Base-by-base conservation (phyloP, 2,113 vertebrate species). In the Oenanthe oenanthe region DNA sequence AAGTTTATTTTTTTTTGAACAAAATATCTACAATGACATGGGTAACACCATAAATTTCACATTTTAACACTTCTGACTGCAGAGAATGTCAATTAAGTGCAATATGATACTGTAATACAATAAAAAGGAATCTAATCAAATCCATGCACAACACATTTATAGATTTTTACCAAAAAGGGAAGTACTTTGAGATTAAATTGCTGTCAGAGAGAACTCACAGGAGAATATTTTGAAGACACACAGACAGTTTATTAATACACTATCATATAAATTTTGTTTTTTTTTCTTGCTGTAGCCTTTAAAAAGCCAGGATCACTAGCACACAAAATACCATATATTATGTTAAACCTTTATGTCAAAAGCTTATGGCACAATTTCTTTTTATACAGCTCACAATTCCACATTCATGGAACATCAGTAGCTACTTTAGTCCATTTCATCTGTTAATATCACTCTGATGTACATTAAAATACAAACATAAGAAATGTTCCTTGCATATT, bases 1-100 rank as follows among this genome's bases (percentile, higher is more conserved):
- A 86, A 58, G 73, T 98, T 98, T 98, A 98, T 98, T 98, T 57
- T 98, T 97, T 97, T 97, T 95, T 95, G 58, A 96, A 96, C 73
- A 97, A 97, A 97, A 96, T 97, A 97, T 97, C 78, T 97, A 93
- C 76, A 97, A 29, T 96, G 91, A 97, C 91, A 95, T 85, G 34
- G 68, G 25, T 78, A 92, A 93, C 90, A 96, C 43, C 56, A 95
- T 95, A 96, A 79, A 86, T 61, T 76, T 63, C 88, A 96, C 92
- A 84, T 42, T 80, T 96, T 80, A 97, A 97, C 70, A 85, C 38
- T 72, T 95, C 62, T 85, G 51, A 93, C 57, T 86, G 85, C 60
- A 82, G 47, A 90, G 56, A 61, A 93, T 81, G 65, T 92, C 94
- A 87, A 45, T 70, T 24, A 68, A 97, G 77, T 97, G 92, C 20